phyloP scores from a whole-genome alignment of 2,113 vertebrate genomes.

The Seriola dumerili region DNA sequence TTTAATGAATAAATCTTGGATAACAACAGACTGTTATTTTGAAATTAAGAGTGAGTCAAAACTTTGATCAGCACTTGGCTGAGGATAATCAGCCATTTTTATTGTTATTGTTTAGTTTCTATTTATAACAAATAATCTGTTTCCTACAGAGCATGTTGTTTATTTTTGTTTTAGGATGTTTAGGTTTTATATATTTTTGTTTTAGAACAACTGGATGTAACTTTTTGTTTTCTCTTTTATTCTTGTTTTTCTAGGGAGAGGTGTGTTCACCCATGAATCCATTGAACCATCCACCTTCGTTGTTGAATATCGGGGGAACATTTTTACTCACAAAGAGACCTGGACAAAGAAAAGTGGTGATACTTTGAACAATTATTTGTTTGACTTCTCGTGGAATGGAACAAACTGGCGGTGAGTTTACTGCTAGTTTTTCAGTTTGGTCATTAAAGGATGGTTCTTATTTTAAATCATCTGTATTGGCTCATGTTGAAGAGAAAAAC shows the following conservation, averaged over 20 bases:
- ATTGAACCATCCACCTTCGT: conserved; percentile 41
- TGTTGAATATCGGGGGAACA: conserved; percentile 50
- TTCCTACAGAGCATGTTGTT: too few relatives aligned
- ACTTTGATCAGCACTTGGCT: too few relatives aligned
- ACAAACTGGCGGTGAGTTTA: conserved; percentile 53
- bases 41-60: too few relatives aligned
- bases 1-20: too few relatives aligned
- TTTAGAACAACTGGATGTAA: not conserved
- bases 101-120: not conserved
- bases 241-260: conserved; percentile 30
- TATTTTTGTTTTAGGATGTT: not conserved
- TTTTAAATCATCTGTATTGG: not conserved
- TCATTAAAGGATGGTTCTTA: not conserved
- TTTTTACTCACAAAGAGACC: not conserved
- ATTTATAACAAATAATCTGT: too few relatives aligned
- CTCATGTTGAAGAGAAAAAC: too few relatives aligned
- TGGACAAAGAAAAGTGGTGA: not conserved
- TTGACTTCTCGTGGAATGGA: conserved; percentile 50
- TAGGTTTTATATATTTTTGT: not conserved
- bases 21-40: too few relatives aligned
- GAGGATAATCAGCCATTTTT: too few relatives aligned
- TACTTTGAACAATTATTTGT: conserved; percentile 12
- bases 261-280: conserved; percentile 33
- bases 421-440: not conserved
- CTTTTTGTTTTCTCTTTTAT: not conserved